These are phyloP conservation scores for Pherbina coryleti DNA, from an alignment of 2,888 invertebrate species.

Conservation along the genomic window DNA sequence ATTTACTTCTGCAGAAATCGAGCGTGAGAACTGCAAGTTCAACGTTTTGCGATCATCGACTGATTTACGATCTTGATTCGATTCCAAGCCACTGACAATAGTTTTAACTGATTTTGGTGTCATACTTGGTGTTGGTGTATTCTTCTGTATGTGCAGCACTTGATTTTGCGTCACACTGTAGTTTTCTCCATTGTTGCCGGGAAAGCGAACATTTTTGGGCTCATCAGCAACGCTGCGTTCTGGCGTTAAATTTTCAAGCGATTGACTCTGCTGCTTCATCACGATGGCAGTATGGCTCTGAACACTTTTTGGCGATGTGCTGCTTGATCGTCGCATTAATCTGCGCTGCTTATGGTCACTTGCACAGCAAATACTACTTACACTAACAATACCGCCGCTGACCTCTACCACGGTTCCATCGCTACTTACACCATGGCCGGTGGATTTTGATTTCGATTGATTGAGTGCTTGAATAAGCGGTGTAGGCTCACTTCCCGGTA, in stretches of 20 bases:
- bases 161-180: conserved; percentile 93
- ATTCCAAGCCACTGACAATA: conserved; percentile 81
- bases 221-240: conserved; percentile 69
- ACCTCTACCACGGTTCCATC: conserved; percentile 42
- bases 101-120: conserved; percentile 74
- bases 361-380: conserved; percentile 39
- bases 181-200: conserved; percentile 86
- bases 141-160: conserved; percentile 84
- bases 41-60: conserved; percentile 54
- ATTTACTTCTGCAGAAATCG: conserved; percentile 35
- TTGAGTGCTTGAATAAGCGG: conserved; percentile 74
- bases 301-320: conserved; percentile 65
- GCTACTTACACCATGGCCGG: conserved; percentile 49
- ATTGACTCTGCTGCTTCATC: conserved; percentile 68
- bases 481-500: conserved; percentile 74
- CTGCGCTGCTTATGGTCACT: conserved; percentile 63
- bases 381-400: conserved; percentile 42
- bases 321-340: conserved; percentile 64
- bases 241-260: conserved; percentile 67
- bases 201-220: conserved; percentile 85
- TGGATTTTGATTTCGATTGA: conserved; percentile 64
- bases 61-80: conserved; percentile 68
- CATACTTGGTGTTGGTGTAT: conserved; percentile 57
- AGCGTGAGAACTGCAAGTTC: conserved; percentile 53
- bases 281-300: conserved; percentile 59